Evolutionary conservation across 2,888 invertebrate species (phyloP), one percentile per base, ranked within the genome.

Genomic region (Kryphioiulus occultus): DNA sequence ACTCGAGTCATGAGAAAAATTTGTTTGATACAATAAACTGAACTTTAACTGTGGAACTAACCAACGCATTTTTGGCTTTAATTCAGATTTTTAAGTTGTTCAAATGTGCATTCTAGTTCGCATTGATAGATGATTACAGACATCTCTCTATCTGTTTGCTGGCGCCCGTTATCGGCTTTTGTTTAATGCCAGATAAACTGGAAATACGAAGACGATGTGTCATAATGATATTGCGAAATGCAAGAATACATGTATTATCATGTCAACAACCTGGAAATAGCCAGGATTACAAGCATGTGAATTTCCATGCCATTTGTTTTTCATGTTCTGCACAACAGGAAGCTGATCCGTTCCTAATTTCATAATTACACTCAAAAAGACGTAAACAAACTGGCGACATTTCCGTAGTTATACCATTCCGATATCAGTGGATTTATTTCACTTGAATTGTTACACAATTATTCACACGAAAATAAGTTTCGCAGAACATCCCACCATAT

Each of bases 11-110:
- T 68, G 68, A 68, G 12, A 68, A 26, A 26, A 68, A 68, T 68
- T 68, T 68, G 26, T 68, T 68, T 68, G 68, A 68, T 68, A 68
- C 22, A 68, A 68, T 68, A 68, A 68, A 68, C 68, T 26, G 68
- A 68, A 68, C 26, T n/a, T 68, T 68, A 68, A 68, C 26, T 68
- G 68, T 68, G 26, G 26, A 68, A n/a, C 1, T 68, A 26, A 26
- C 26, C 7, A 3, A 53, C 26, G 7, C n/a, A n/a, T n/a, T n/a
- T n/a, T n/a, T n/a, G n/a, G n/a, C n/a, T n/a, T n/a, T n/a, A 7
- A 26, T 5, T 22, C 7, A 12, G 68, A 68, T 0, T 68, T 68
- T 68, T n/a, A n/a, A n/a, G n/a, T n/a, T 35, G 2, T 44, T 44
- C 12, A 1, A 44, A 44, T 68, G 26, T 68, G 68, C 19, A 2